Percentiles rank a stretch among this genome's conserved stretches.
phyloP scores from a whole-genome alignment of 2,113 vertebrate genomes.

The Herpailurus yagouaroundi region DNA sequence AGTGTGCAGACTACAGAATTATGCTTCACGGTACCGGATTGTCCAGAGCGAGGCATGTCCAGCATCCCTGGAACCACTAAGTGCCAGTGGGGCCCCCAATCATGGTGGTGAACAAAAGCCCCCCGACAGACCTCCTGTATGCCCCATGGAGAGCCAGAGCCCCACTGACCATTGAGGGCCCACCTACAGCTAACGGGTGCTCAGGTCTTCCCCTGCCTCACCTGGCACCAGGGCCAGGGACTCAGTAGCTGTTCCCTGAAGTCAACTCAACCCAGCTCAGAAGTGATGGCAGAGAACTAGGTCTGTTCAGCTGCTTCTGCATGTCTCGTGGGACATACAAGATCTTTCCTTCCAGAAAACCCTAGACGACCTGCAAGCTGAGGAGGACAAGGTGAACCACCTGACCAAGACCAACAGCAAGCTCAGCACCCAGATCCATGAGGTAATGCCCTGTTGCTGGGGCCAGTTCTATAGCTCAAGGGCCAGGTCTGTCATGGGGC shows the following conservation, averaged over 20 bases:
- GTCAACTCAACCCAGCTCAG: not conserved
- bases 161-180: not conserved
- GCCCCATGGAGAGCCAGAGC: not conserved
- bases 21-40: not conserved
- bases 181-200: not conserved
- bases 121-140: not conserved
- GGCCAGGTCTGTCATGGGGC: rapidly evolving
- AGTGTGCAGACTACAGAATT: not conserved
- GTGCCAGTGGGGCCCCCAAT: not conserved
- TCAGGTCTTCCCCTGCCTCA: not conserved
- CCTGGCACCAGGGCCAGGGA: not conserved
- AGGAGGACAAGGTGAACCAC: slow-evolving; percentile 78
- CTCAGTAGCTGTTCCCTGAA: not conserved
- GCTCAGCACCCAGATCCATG: not conserved
- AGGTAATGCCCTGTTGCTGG: not conserved
- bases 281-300: not conserved
- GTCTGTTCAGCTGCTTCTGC: not conserved
- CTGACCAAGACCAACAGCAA: slow-evolving; percentile 72
- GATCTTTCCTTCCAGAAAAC: slow-evolving; percentile 68
- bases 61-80: not conserved
- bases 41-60: not conserved
- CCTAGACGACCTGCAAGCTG: slow-evolving; percentile 69
- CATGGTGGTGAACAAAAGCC: not conserved
- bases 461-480: not conserved
- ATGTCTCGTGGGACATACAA: not conserved